Percentiles rank a stretch among this genome's conserved stretches.
phyloP scores from a whole-genome alignment of 2,888 invertebrate species.

The Gasteruption jaculator region DNA sequence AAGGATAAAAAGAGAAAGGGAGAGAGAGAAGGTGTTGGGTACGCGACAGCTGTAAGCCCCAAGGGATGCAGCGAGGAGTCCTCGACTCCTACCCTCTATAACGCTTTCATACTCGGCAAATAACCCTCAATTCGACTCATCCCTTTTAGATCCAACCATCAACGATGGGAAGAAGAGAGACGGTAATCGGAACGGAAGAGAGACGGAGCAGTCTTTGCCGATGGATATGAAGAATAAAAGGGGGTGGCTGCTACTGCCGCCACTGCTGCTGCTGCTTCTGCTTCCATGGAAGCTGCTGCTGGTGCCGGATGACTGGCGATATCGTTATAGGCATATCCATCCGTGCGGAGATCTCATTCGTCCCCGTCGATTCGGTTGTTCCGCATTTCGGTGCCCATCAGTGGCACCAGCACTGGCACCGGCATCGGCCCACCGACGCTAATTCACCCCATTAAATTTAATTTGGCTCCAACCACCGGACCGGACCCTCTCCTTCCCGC shows the following conservation, averaged over 20 bases:
- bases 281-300: constrained; percentile 32
- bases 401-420: constrained; percentile 15
- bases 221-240: not conserved
- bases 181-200: too few relatives aligned
- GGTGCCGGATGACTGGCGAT: constrained; percentile 37
- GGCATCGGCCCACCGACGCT: constrained; percentile 31
- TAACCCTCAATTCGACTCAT: constrained; percentile 29
- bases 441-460: constrained; percentile 48
- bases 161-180: constrained; percentile 17
- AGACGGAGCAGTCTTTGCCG: too few relatives aligned
- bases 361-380: constrained; percentile 22
- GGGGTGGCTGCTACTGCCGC: constrained; percentile 9
- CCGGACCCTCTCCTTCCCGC: too few relatives aligned
- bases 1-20: constrained; percentile 1
- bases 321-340: constrained; percentile 30
- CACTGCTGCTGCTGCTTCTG: constrained; percentile 16
- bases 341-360: constrained; percentile 26
- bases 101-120: constrained; percentile 19
- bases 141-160: constrained; percentile 19
- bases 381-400: constrained; percentile 26
- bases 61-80: constrained; percentile 40
- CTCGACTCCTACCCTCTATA: constrained; percentile 39
- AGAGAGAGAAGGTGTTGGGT: constrained; percentile 42
- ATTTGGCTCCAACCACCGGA: too few relatives aligned
- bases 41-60: constrained; percentile 50